phyloP scores from a whole-genome alignment of 2,113 vertebrate genomes.

The Madoqua kirkii region DNA sequence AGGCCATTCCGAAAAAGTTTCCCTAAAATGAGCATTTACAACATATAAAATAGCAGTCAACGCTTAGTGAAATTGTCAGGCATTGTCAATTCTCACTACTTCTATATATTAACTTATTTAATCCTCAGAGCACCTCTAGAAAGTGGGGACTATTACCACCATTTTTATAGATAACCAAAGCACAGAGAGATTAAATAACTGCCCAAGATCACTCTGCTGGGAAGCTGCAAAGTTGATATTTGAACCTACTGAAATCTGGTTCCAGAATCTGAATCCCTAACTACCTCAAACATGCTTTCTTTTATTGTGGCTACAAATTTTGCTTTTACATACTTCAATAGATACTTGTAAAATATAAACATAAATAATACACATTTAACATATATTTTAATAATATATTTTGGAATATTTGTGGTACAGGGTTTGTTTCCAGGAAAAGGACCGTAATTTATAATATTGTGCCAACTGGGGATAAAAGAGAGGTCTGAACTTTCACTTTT shows the following conservation, averaged over 20 bases:
- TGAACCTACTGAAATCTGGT: neutral
- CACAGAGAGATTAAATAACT: neutral
- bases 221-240: neutral
- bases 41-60: neutral
- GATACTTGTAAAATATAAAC: neutral
- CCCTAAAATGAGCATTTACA: neutral
- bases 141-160: neutral
- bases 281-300: neutral
- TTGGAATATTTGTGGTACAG: conserved; percentile 3
- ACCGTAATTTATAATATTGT: neutral
- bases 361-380: neutral
- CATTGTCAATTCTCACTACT: neutral
- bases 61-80: neutral
- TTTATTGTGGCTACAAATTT: neutral
- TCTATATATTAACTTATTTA: neutral
- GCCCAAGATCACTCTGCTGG: neutral
- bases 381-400: neutral
- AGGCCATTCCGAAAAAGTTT: neutral
- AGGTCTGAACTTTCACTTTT: neutral
- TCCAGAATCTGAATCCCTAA: neutral
- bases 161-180: neutral
- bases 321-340: neutral
- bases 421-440: neutral
- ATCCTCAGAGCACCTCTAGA: neutral
- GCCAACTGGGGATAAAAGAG: neutral